A percentile compares a stretch with the other conserved stretches of the same genome.
Conservation (phyloP, 2,113 vertebrate species). For the Pangasianodon gigas region DNA sequence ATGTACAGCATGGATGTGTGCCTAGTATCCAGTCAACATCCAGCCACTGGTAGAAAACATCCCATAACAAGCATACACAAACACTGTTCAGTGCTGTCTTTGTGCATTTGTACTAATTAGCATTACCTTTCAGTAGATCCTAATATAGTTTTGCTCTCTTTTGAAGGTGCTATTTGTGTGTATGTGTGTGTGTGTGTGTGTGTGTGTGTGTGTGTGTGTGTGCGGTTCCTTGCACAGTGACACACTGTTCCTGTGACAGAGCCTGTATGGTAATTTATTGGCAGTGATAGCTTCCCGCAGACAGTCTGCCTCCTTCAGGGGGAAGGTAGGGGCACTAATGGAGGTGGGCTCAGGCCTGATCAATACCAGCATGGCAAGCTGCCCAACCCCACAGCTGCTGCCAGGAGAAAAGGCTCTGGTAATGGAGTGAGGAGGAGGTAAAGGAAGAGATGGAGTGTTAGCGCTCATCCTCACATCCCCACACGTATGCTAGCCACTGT, state of each 20-base stretch:
- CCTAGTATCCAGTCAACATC: slow-evolving; percentile 34
- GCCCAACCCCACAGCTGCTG: slow-evolving; percentile 65
- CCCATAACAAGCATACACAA: slow-evolving; percentile 21
- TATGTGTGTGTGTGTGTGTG: slow-evolving; percentile 8
- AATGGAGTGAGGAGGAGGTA: slow-evolving; percentile 55
- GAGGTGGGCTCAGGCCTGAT: slow-evolving; percentile 70
- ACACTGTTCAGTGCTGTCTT: not conserved
- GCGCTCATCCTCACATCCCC: slow-evolving; percentile 43
- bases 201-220: slow-evolving; percentile 50
- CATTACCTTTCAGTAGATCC: slow-evolving; percentile 7
- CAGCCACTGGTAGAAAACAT: slow-evolving; percentile 6
- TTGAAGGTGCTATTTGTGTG: slow-evolving; percentile 41
- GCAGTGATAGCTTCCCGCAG: slow-evolving; percentile 65
- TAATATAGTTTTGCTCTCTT: slow-evolving; percentile 1
- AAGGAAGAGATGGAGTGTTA: slow-evolving; percentile 30
- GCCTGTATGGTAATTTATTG: slow-evolving; percentile 61
- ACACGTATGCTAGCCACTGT: slow-evolving; percentile 30
- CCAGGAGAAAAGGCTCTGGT: slow-evolving; percentile 58
- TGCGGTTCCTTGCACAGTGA: slow-evolving; percentile 55
- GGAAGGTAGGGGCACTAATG: slow-evolving; percentile 73
- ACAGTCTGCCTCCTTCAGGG: slow-evolving; percentile 72
- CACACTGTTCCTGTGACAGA: slow-evolving; percentile 50
- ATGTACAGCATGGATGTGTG: slow-evolving; percentile 34
- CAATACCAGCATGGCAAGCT: slow-evolving; percentile 67
- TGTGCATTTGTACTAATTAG: not conserved